Evolutionary conservation across 1,140 invertebrate genomes (phyloP), one percentile per base, ranked within the genome.

Genomic region (Antheraea pernyi): DNA sequence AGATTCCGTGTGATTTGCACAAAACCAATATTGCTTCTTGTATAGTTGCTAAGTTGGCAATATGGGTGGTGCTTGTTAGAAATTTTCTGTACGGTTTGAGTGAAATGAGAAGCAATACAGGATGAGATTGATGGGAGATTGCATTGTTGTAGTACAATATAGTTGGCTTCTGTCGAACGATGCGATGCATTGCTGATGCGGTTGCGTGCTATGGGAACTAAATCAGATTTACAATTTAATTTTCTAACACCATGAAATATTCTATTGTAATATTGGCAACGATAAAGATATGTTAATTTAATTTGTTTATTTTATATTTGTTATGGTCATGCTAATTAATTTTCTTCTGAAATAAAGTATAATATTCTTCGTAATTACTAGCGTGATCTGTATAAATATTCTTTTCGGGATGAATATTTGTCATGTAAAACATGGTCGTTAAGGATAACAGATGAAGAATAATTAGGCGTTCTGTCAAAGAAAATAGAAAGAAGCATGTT

Each of bases 21-120:
- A 88, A 90, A 90, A 88, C 86, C 84, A 90, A 91, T 91, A 89
- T 89, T 85, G 77, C 77, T 79, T 74, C 70, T 79, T 77, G 78
- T 78, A 75, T 83, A 78, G 80, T 80, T 82, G 81, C 72, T 83
- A 83, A 82, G 75, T 79, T 83, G 69, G 79, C 77, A 80, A 81
- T 85, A 83, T 83, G 79, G 77, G 71, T 81, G 78, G 71, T 74
- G 72, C 76, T 79, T 71, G 74, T 81, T 79, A 83, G 83, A 82
- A 84, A 84, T 81, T 85, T 80, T 69, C 79, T 71, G 74, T 81
- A 76, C 73, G 75, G 70, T 72, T 71, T 76, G 73, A 88, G 85
- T 79, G 81, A 84, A 85, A 88, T 91, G 85, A 86, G 83, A 81
- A 87, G 80, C 81, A 86, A 84, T 88, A 83, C 81, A 84, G 83